Evolutionary conservation across 2,113 vertebrate species (phyloP).

Genomic region (Dipodomys spectabilis): DNA sequence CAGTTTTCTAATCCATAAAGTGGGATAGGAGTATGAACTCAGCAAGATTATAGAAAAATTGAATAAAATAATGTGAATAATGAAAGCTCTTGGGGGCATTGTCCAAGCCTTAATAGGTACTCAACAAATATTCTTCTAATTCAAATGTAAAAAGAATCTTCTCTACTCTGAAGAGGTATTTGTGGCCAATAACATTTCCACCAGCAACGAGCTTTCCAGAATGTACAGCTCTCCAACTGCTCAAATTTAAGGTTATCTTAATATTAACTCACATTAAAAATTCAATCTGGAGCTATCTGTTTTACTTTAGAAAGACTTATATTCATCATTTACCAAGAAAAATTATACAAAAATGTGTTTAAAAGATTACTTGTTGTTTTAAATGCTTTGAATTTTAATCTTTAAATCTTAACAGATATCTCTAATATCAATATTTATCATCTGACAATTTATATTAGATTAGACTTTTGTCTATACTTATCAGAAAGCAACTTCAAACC

Average conservation of each 20-base stretch:
- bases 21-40: neutral
- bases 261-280: neutral
- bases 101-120: neutral
- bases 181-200: neutral
- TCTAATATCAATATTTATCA: neutral
- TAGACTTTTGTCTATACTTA: neutral
- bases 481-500: neutral
- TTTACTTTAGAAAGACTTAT: neutral
- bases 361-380: neutral
- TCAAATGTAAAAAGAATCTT: neutral
- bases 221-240: neutral
- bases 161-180: no score
- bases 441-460: neutral
- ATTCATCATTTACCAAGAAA: neutral
- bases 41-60: neutral
- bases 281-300: neutral
- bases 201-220: neutral
- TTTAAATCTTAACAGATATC: slow-evolving; percentile 7
- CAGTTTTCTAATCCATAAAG: neutral
- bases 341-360: neutral
- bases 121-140: neutral
- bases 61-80: neutral
- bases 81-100: neutral
- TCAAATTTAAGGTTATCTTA: neutral
- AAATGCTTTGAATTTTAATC: slow-evolving; percentile 4